Conservation (phyloP, 2,888 invertebrate species). For the Noctua janthe region DNA sequence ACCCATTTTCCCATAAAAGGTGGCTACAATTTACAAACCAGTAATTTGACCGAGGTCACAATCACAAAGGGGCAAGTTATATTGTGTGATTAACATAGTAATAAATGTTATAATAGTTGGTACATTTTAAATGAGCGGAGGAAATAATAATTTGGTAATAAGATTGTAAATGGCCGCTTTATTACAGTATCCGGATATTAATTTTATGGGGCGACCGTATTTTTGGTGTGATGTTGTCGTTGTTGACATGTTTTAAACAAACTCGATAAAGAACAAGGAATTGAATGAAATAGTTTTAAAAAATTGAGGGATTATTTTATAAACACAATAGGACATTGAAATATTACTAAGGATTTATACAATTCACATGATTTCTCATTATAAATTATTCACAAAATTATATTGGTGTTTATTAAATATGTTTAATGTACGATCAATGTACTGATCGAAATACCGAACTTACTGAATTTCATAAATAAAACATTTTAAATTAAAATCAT, state of each 20-base stretch:
- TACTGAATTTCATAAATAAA: neutral
- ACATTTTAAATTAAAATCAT: neutral
- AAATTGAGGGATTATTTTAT: neutral
- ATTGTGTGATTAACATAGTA: slow-evolving; percentile 36
- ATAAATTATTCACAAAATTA: neutral
- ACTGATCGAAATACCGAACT: neutral
- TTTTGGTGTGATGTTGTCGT: slow-evolving; percentile 10
- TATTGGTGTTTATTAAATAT: neutral
- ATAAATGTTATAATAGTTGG: slow-evolving; percentile 38
- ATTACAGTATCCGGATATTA: slow-evolving; percentile 52
- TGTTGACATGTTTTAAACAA: slow-evolving; percentile 27
- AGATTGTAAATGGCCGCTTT: slow-evolving; percentile 47
- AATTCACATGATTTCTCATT: neutral
- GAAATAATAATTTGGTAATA: slow-evolving; percentile 57
- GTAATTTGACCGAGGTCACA: slow-evolving; percentile 56
- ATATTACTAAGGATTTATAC: neutral
- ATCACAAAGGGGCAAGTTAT: slow-evolving; percentile 24
- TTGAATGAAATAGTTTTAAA: neutral
- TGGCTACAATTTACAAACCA: slow-evolving; percentile 51
- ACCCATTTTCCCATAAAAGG: slow-evolving; percentile 49
- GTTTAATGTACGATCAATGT: neutral
- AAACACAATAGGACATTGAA: neutral
- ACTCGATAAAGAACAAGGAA: neutral
- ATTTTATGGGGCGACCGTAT: slow-evolving; percentile 43
- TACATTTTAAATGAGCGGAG: slow-evolving; percentile 46